Base-by-base conservation (phyloP, 2,797 vertebrate genomes). In the Thunnus albacares region DNA sequence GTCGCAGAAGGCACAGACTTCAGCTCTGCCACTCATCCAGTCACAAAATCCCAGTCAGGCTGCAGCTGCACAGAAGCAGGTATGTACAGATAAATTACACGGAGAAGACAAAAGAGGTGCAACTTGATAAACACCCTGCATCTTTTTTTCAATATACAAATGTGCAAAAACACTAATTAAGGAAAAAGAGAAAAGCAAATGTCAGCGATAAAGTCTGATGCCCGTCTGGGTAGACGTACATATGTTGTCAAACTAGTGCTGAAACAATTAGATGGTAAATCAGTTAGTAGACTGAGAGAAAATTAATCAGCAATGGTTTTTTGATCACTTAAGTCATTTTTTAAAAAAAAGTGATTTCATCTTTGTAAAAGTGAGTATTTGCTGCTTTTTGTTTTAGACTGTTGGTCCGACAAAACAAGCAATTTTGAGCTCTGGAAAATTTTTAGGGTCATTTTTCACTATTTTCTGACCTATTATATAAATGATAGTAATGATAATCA, bases 1-100 rank as follows among this genome's bases (percentile, higher is more conserved):
- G 64, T 95, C 96, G 2, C 96, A 96, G 60, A 95, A 96, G 89
- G 82, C 87, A 30, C 96, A 96, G 77, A 85, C 90, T 0, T 85
- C 94, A 86, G 90, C 87, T 80, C 86, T 90, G 38, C 96, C 90
- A 28, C 89, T 91, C 71, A 65, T 91, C 22, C 96, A 94, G 62
- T 78, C 95, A 28, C 96, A 94, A 74, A 94, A 6, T 53, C 89
- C 59, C 93, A 94, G 41, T 82, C 92, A 90, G 68, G 62, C 86
- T 57, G 84, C 56, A 30, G 84, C 87, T 77, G 89, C 86, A 33
- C 94, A 90, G 83, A 95, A 95, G 77, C 94, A 92, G 94, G 95
- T 96, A 69, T 30, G 20, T 30, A 35, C 51, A 17, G n/a, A 60
- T 17, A 28, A 5, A 53, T 13, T 1, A 10, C 28, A 26, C 10